Evolutionary conservation across 2,797 vertebrate species (phyloP).

Genomic region (Apodemus agrarius): DNA sequence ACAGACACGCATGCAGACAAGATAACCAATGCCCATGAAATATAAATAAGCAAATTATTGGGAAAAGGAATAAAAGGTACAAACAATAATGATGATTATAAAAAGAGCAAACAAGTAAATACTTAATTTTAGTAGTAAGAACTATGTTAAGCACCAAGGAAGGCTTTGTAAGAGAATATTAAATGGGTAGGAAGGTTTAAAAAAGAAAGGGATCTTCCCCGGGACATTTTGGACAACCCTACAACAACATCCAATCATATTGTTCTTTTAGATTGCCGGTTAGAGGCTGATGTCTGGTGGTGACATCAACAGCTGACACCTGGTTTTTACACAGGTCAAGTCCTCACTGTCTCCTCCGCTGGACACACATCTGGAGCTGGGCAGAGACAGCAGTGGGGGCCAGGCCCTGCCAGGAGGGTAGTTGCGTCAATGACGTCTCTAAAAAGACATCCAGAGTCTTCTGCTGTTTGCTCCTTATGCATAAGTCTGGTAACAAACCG

Average conservation of each 20-base stretch:
- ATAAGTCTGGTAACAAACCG: not conserved
- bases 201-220: not conserved
- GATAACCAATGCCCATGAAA: not conserved
- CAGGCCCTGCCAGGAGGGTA: not conserved
- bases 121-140: not conserved
- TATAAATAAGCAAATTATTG: not conserved
- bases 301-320: not conserved
- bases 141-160: not conserved
- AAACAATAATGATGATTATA: not conserved
- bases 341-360: not conserved
- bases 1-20: not conserved
- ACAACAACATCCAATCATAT: not conserved
- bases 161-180: not conserved
- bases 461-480: not conserved
- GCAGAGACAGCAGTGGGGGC: not conserved
- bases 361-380: not conserved
- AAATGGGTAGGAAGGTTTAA: not conserved
- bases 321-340: not conserved
- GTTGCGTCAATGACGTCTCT: not conserved
- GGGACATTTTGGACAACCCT: not conserved
- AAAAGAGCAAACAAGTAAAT: not conserved
- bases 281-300: not conserved
- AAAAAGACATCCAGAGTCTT: not conserved
- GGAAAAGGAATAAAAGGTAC: not conserved
- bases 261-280: not conserved